Evolutionary conservation across 2,113 vertebrate genomes (phyloP), one percentile per base, ranked within the genome.

Genomic region (Herpetotheres cachinnans): DNA sequence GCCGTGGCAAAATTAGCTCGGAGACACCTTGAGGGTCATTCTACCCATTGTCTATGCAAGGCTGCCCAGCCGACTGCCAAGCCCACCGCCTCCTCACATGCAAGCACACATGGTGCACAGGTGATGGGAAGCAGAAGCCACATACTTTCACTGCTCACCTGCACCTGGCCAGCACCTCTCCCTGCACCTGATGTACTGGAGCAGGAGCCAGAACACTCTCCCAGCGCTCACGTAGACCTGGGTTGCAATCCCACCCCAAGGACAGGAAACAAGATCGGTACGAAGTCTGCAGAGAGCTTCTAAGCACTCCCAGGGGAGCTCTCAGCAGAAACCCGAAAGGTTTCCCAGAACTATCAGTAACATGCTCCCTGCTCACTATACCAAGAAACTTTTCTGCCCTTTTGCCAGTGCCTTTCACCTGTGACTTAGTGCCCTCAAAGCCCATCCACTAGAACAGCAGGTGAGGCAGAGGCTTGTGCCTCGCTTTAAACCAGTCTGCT

Each of bases 301-400:
- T 55, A 62, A 95, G 59, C 34, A 25, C 59, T 88, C 61, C 54
- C 77, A 65, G 21, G 15, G 30, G 49, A 93, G 14, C 25, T 72
- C 56, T 85, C 44, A 25, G 25, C 65, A 94, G 62, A 80, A 78
- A 89, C 52, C 19, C 16, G 2, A 71, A 67, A 86, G 40, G 50
- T 55, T 87, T 93, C 73, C 74, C 81, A 77, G 71, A 88, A 92
- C 84, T 89, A 86, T 73, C 96, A 86, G 71, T 86, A 96, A 82
- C 70, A 73, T 0, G 0, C 62, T 69, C 25, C 70, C 71, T 79
- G 71, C 78, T 93, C 44, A 7, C 67, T 26, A 19, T 46, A 76
- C 42, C 83, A 83, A 77, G 67, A 86, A 93, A 91, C 73, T 76
- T 89, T 65, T 55, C 82, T 70, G 44, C 76, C 70, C 78, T 94